Evolutionary conservation across 53 echinoderm and acorn worm species (phyloP), one percentile per base, ranked within the genome.

Genomic region (Henricia sp.): DNA sequence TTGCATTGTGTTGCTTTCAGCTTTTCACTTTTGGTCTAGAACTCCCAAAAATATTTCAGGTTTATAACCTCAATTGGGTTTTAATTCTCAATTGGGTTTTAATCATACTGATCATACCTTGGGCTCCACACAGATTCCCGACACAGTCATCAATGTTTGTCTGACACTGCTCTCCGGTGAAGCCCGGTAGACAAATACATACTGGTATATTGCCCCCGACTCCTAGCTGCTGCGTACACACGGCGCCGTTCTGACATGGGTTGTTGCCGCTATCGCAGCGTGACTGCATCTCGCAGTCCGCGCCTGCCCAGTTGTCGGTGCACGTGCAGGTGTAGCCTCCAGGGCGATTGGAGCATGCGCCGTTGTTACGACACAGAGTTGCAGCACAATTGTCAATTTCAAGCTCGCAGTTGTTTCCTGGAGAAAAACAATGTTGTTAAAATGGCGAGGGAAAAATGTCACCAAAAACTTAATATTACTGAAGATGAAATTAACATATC

Each of bases 201-300:
- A 78, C 88, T 9, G 92, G 90, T 17, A 40, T 82, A 28, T 83
- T 85, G 2, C 67, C n/a, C 37, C 57, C 82, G 3, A 52, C 77
- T 6, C 37, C 64, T 6, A 83, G 70, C 12, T 91, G 89, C 52
- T 88, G 77, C 13, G 60, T 88, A 50, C 99, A 99, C 19, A 92
- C 68, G 0, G 94, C 99, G 0, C 99, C 91, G 52, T 99, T 95
- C 69, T n/a, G 72, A 74, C 99, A 99, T 0, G 92, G 94, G 50
- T 95, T 95, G 73, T 6, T 21, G 34, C 1, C n/a, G n/a, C 74
- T 89, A 19, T 14, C 59, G 70, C 99, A 99, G 24, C 82, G 72
- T 0, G 99, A 95, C 59, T 69, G 64, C 43, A 90, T 77, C 56
- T 99, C 92, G 40, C 99, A 99, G 52, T 46, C 71, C 3, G 56